Percentiles rank a stretch among this genome's conserved stretches.
These are phyloP conservation scores for Oryzias javanicus DNA, from an alignment of 2,113 vertebrate species.

Conservation along the genomic window DNA sequence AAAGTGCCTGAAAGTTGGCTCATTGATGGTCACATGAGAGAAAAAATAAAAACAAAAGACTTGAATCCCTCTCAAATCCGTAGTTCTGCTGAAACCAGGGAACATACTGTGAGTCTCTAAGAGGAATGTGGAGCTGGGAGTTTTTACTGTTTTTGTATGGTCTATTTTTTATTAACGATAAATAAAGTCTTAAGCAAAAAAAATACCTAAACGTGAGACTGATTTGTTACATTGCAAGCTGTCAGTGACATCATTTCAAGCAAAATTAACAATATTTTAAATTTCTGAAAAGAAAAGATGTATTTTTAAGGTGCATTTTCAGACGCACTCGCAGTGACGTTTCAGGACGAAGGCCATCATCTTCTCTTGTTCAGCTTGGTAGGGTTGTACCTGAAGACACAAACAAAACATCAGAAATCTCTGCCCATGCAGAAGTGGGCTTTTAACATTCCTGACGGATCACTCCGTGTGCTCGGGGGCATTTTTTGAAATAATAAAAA, in stretches of 20 bases:
- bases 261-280: background rate
- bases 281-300: slow-evolving; percentile 9
- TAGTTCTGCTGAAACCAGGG: slow-evolving; percentile 40
- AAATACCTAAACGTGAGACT: slow-evolving; percentile 15
- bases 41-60: slow-evolving; percentile 9
- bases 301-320: background rate
- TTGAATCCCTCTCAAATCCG: slow-evolving; percentile 38
- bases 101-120: slow-evolving; percentile 46
- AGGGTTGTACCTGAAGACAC: slow-evolving; percentile 79
- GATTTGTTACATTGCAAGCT: slow-evolving; percentile 54
- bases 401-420: slow-evolving; percentile 18
- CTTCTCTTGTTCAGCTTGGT: slow-evolving; percentile 71
- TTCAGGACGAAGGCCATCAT: slow-evolving; percentile 46
- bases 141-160: slow-evolving; percentile 76
- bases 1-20: slow-evolving; percentile 55
- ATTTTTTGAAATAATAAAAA: slow-evolving; percentile 66
- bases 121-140: slow-evolving; percentile 41
- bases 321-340: slow-evolving; percentile 8
- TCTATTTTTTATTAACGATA: slow-evolving; percentile 74
- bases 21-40: background rate
- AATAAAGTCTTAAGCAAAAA: slow-evolving; percentile 71
- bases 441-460: slow-evolving; percentile 67
- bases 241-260: slow-evolving; percentile 28
- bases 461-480: slow-evolving; percentile 59
- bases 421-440: slow-evolving; percentile 26